Evolutionary conservation across 2,113 vertebrate species (phyloP).

Genomic region (Callocephalon fimbriatum): DNA sequence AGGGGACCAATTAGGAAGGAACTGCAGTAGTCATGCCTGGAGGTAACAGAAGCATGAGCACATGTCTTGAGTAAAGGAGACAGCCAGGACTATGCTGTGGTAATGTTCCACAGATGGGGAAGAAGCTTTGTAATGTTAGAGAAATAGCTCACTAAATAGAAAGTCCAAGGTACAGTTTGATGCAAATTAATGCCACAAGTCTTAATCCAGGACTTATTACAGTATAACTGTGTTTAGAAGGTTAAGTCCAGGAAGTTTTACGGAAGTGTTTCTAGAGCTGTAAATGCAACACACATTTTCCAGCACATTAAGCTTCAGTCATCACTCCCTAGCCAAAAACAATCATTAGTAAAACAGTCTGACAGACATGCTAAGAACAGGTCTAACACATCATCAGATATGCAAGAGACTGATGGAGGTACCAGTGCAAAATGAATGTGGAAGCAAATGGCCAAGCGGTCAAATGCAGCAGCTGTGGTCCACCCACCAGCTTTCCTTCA

Average conservation of each 20-base stretch:
- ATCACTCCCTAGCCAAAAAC: neutral
- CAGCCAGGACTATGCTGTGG: neutral
- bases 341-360: neutral
- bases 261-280: neutral
- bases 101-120: neutral
- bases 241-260: neutral
- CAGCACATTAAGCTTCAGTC: neutral
- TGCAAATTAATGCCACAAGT: neutral
- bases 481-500: neutral
- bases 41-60: constrained; percentile 45
- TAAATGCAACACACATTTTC: neutral
- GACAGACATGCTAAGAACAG: neutral
- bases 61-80: neutral
- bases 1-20: constrained; percentile 70
- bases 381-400: neutral
- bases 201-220: neutral
- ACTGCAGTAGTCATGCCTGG: constrained; percentile 64
- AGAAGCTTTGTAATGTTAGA: neutral
- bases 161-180: neutral
- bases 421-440: neutral
- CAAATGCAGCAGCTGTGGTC: neutral
- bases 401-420: neutral
- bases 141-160: neutral
- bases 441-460: neutral
- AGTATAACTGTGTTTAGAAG: neutral